Conservation (phyloP, 2,797 vertebrate genomes). For the Melanotaenia boesemani region DNA sequence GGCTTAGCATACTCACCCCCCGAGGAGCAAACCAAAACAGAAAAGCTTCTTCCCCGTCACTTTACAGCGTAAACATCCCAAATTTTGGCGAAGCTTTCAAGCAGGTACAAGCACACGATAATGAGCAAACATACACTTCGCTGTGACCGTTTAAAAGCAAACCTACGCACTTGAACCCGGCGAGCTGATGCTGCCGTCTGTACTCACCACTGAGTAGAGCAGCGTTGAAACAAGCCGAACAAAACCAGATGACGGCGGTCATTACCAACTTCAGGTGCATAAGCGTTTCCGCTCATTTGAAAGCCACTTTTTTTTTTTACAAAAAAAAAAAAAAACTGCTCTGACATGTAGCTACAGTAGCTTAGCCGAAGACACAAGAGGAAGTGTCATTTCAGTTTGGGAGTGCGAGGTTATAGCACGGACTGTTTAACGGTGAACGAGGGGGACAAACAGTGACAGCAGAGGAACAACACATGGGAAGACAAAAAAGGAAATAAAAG, state of each 20-base stretch:
- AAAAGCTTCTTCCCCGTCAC: conserved; percentile 37
- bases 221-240: conserved; percentile 45
- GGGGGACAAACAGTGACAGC: conserved; percentile 11
- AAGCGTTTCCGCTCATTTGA: not conserved
- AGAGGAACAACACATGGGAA: not conserved
- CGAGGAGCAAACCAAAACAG: conserved; percentile 57
- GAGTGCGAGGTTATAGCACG: conserved; percentile 43
- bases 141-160: conserved; percentile 20
- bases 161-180: conserved; percentile 71
- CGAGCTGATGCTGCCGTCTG: conserved; percentile 32
- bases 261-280: conserved; percentile 48
- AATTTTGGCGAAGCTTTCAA: conserved; percentile 40
- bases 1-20: conserved; percentile 58
- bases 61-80: conserved; percentile 27
- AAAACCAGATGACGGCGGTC: conserved; percentile 27
- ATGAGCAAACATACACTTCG: conserved; percentile 27
- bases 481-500: too few species aligned
- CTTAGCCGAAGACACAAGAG: conserved; percentile 54
- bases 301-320: conserved; percentile 34
- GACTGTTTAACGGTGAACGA: conserved; percentile 39
- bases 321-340: not conserved
- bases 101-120: conserved; percentile 57
- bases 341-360: conserved; percentile 32
- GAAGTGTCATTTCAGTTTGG: conserved; percentile 65
- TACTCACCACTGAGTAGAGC: conserved; percentile 41